A percentile compares a stretch with the other conserved stretches of the same genome.
Conservation (phyloP, 2,113 vertebrate genomes). For the Tetrax tetrax region DNA sequence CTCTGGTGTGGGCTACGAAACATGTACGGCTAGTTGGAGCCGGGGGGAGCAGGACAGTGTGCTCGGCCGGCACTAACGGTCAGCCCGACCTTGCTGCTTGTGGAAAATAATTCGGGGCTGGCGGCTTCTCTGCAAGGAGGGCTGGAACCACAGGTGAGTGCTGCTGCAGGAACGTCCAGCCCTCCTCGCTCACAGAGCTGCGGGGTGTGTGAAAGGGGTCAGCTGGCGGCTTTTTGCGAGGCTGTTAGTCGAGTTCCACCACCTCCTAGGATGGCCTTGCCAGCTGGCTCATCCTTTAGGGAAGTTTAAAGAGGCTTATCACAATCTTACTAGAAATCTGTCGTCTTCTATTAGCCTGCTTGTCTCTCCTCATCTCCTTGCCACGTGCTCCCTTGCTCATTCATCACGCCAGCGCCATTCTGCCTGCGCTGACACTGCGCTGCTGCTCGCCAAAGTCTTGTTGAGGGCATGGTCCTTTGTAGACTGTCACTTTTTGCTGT, state of each 20-base stretch:
- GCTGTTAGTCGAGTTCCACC: background rate
- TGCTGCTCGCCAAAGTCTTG: background rate
- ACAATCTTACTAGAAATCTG: constrained; percentile 60
- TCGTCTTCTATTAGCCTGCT: constrained; percentile 50
- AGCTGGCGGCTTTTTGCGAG: background rate
- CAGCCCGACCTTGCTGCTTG: background rate
- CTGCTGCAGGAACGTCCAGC: rapidly evolving
- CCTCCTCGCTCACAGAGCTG: background rate
- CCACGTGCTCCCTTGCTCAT: background rate
- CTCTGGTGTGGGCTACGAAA: rapidly evolving
- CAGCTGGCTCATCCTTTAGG: constrained; percentile 60
- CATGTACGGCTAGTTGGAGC: rapidly evolving
- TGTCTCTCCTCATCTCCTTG: background rate
- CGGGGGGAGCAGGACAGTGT: rapidly evolving
- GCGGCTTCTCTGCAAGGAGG: background rate
- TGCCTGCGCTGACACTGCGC: background rate
- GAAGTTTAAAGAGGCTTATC: constrained; percentile 68
- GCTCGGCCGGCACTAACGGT: rapidly evolving
- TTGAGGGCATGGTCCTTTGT: background rate
- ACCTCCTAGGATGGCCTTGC: constrained; percentile 19
- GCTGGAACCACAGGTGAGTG: background rate
- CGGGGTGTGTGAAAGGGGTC: constrained; percentile 39
- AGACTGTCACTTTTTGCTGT: background rate
- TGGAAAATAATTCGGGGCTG: background rate
- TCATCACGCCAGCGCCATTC: background rate